Conservation (phyloP, 2,113 vertebrate genomes). For the Octodon degus region DNA sequence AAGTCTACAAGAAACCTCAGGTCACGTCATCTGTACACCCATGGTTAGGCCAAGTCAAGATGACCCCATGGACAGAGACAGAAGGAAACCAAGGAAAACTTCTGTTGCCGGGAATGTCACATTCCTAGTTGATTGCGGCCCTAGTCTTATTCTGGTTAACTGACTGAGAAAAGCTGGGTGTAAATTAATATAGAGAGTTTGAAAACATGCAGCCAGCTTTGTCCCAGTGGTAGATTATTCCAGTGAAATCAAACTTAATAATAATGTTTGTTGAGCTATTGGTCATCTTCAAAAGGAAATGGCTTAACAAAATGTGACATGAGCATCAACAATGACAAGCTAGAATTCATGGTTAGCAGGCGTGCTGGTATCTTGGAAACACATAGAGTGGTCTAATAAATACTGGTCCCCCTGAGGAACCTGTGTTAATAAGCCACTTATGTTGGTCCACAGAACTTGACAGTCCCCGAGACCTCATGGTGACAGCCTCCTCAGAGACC, state of each 20-base stretch:
- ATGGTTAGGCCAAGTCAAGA: neutral
- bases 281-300: slow-evolving; percentile 44
- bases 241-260: neutral
- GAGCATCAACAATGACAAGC: neutral
- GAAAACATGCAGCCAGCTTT: neutral
- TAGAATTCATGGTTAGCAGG: neutral
- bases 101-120: neutral
- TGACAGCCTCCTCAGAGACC: slow-evolving; percentile 95
- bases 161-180: neutral
- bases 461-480: slow-evolving; percentile 92
- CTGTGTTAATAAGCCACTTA: neutral
- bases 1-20: neutral
- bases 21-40: neutral
- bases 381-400: neutral
- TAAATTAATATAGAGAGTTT: neutral
- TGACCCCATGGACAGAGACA: neutral
- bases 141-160: neutral
- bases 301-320: slow-evolving; percentile 1
- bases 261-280: neutral
- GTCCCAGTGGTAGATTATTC: slow-evolving; percentile 5
- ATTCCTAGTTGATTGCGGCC: neutral
- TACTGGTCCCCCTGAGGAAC: neutral
- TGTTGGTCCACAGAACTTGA: slow-evolving; percentile 90
- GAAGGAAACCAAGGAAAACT: neutral
- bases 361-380: neutral